Conservation (phyloP, 2,797 vertebrate species). For the Sebastes paucispinis region DNA sequence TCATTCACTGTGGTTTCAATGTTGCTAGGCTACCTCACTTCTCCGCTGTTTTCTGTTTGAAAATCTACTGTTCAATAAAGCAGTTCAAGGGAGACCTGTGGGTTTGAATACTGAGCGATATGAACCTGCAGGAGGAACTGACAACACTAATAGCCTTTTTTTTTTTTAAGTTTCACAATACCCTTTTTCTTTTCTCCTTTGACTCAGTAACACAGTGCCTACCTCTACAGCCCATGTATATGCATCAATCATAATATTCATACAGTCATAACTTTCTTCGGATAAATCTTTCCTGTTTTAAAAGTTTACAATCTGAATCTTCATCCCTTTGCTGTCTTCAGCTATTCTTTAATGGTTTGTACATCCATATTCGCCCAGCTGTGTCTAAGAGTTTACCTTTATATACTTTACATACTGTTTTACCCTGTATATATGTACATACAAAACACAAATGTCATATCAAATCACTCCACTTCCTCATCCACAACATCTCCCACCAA, state of each 20-base stretch:
- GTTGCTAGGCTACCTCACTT: constrained; percentile 84
- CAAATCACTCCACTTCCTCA: too few relatives aligned
- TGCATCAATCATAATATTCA: constrained; percentile 36
- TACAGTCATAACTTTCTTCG: constrained; percentile 12
- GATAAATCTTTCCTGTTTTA: constrained; percentile 14
- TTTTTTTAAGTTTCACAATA: constrained; percentile 38
- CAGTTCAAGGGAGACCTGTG: constrained; percentile 79
- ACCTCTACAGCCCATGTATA: constrained; percentile 2
- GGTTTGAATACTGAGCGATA: constrained; percentile 79
- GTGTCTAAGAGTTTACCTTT: constrained; percentile 15
- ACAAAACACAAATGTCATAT: too few relatives aligned
- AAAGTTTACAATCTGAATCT: constrained; percentile 35
- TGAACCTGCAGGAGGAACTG: constrained; percentile 69
- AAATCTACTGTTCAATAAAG: constrained; percentile 81
- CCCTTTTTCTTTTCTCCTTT: constrained; percentile 15
- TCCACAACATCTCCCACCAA: too few relatives aligned
- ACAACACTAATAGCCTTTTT: constrained; percentile 60
- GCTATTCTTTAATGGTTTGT: constrained; percentile 23
- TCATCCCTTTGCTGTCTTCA: constrained; percentile 10
- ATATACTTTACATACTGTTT: too few relatives aligned
- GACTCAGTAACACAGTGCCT: constrained; percentile 13
- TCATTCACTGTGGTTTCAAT: constrained; percentile 74
- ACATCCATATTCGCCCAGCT: constrained; percentile 6
- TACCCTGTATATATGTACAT: too few relatives aligned
- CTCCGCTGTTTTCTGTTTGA: constrained; percentile 69